phyloP scores from a whole-genome alignment of 2,113 vertebrate species.

The Aepyceros melampus region DNA sequence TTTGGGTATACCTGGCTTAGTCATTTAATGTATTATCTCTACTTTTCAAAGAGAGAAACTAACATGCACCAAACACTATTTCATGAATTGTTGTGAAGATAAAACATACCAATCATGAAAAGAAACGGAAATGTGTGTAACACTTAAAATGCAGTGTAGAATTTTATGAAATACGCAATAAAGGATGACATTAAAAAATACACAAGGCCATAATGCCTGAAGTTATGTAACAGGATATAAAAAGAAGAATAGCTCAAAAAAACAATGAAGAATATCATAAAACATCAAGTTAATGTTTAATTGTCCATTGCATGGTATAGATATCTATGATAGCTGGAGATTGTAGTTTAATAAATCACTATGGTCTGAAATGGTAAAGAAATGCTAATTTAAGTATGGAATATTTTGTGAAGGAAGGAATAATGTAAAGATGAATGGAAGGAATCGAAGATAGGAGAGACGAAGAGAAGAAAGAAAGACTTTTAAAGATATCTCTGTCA shows the following conservation, averaged over 20 bases:
- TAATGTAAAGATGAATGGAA: neutral
- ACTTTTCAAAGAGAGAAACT: neutral
- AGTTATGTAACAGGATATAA: neutral
- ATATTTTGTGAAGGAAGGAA: neutral
- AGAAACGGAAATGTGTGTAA: neutral
- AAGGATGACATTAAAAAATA: neutral
- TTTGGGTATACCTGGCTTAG: neutral
- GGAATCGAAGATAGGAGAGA: neutral
- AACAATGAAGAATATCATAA: neutral
- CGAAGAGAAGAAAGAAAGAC: accelerated
- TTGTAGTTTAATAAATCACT: neutral
- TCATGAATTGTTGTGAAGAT: neutral
- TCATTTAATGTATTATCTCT: neutral
- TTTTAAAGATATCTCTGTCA: neutral
- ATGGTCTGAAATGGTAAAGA: neutral
- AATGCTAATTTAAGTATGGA: neutral
- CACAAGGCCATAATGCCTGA: neutral
- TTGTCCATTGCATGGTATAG: neutral
- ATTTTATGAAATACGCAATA: neutral
- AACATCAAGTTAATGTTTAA: neutral
- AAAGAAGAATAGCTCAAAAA: neutral
- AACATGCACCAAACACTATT: neutral
- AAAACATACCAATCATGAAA: neutral
- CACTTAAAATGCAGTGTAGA: neutral
- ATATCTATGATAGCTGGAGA: neutral